A percentile compares a stretch with the other conserved stretches of the same genome.
Conservation (phyloP, 1,140 invertebrate species). For the Caenorhabditis remanei region DNA sequence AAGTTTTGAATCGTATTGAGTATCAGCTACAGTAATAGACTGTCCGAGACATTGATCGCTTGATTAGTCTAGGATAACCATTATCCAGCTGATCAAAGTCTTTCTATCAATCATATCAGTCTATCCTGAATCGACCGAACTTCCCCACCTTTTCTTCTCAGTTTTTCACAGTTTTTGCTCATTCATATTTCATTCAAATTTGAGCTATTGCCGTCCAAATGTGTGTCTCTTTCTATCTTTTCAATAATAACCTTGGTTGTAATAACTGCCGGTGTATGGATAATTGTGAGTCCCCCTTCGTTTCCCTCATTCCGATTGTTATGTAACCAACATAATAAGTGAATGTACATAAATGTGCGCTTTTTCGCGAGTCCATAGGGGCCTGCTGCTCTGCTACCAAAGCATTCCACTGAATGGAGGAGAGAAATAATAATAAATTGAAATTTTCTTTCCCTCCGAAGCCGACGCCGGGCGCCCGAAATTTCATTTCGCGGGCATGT, state of each 20-base stretch:
- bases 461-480: background rate
- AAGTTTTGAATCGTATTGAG: no score
- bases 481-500: conserved; percentile 1
- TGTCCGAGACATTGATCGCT: no score
- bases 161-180: no score
- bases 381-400: no score
- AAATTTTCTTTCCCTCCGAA: background rate
- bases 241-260: background rate
- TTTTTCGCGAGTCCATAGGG: background rate
- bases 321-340: conserved; percentile 50
- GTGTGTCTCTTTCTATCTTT: background rate
- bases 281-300: background rate
- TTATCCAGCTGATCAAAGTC: no score
- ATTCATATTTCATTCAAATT: no score
- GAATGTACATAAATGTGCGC: conserved; percentile 28
- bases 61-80: no score
- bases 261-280: background rate
- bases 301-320: background rate
- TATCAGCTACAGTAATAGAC: no score
- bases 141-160: no score
- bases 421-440: conserved; percentile 43
- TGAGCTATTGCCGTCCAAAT: no score
- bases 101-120: no score
- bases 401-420: background rate
- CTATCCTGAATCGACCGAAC: no score